Base-by-base conservation (phyloP, 2,113 vertebrate species). In the Crotophaga sulcirostris region DNA sequence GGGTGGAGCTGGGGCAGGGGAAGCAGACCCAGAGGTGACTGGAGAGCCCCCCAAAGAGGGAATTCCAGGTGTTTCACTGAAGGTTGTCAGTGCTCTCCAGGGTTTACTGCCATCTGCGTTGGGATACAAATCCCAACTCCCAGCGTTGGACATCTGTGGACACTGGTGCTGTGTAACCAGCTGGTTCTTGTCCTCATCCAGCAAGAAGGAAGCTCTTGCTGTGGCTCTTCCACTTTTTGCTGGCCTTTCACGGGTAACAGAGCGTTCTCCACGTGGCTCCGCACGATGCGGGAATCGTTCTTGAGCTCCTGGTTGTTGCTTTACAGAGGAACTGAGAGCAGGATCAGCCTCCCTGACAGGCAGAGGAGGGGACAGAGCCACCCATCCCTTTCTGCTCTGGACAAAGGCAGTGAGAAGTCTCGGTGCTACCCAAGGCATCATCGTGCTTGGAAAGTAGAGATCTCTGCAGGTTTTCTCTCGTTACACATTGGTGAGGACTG, bases 401-500 rank as follows among this genome's bases (percentile, higher is more conserved):
- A 24, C 16, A 54, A 36, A 47, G 16, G n/a, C 31, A 42, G 3
- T 0, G 42, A 42, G 40, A 42, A 13, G 40, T 42, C 40, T 42
- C 13, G 40, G 40, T 42, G 40, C 40, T 42, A 13, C 40, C 10
- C 10, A 11, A 11, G 40, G 40, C 40, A 42, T 13, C 40, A 42
- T 42, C 13, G 40, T 42, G 40, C 40, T 42, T 42, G 10, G 40
- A 42, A 42, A 45, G 44, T 45, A 45, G 17, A 2, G 9, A 29
- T 23, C 29, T 45, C 25, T 17, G 11, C 3, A 6, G 38, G 3
- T 66, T 51, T 62, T 40, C 23, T 38, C 6, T 33, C 1, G 0
- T 4, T 9, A 3, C 2, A 0, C 13, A 2, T 77, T 29, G 29
- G 34, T 33, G 2, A 9, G 2, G 11, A 8, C 20, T 9, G 23